Evolutionary conservation across 2,113 vertebrate genomes (phyloP).

Genomic region (Micronisus gabar): DNA sequence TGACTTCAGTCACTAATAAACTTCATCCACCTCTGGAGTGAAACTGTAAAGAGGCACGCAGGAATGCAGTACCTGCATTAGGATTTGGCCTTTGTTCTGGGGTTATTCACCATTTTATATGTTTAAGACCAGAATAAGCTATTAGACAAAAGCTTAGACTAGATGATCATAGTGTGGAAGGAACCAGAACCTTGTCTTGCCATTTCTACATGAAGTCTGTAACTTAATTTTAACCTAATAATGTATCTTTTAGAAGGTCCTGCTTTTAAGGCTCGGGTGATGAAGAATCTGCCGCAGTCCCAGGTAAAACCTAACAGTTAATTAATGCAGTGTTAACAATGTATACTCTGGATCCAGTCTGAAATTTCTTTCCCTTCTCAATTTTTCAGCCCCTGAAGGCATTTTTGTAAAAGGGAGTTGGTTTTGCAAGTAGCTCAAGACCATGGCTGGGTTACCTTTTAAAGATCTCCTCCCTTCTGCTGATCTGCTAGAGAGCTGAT

Average conservation of each 20-base stretch:
- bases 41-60: neutral
- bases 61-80: neutral
- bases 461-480: neutral
- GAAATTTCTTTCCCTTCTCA: neutral
- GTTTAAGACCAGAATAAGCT: neutral
- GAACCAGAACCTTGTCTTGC: neutral
- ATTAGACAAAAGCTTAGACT: neutral
- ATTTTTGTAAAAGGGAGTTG: neutral
- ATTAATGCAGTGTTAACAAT: neutral
- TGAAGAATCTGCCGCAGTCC: neutral
- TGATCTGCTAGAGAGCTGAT: neutral
- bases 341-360: neutral
- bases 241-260: neutral
- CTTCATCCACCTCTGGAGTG: neutral
- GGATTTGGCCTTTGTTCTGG: neutral
- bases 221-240: neutral
- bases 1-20: neutral
- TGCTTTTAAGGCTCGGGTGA: neutral
- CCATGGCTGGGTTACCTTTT: neutral
- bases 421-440: neutral
- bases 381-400: neutral
- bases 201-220: neutral
- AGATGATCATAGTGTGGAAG: neutral
- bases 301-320: neutral
- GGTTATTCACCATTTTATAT: neutral